Evolutionary conservation across 2,888 invertebrate genomes (phyloP), one percentile per base, ranked within the genome.

Genomic region (Drosophila anomelani): DNA sequence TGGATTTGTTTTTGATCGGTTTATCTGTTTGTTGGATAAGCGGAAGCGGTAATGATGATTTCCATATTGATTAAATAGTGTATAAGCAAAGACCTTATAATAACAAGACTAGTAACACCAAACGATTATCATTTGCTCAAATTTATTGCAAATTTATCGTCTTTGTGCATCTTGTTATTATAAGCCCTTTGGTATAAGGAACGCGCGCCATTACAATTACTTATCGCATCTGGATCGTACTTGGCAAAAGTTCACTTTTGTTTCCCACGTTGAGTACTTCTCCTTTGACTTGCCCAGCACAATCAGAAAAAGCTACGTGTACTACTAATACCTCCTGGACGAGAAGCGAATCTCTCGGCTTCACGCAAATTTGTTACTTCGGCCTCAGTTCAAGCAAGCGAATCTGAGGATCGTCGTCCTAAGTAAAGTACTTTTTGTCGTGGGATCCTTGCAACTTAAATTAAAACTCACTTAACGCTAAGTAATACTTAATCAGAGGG

Each of bases 401-500:
- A 32, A 62, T 29, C 68, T 38, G 46, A 32, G 44, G 44, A 66
- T 68, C 69, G 46, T 46, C 46, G n/a, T 29, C 17, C 70, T 53
- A 67, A 56, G 41, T 71, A 68, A 68, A 68, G 47, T 68, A 71
- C 51, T 10, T 53, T 62, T 44, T 73, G 23, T 70, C 58, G 53
- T 58, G 64, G 51, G 72, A 29, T 41, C 47, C 41, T 70, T 70
- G 61, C 47, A 78, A 72, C 87, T 88, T 84, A 88, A 75, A 54
- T 57, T 66, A 80, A 78, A 59, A 44, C 69, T 83, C 69, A 83
- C 79, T 73, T 81, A 78, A 78, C 63, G 72, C 91, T 90, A 90
- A 61, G 79, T 90, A 91, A 90, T 91, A 90, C 90, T 91, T 90
- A 91, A 88, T 79, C 80, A 90, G 85, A 89, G 73, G 84, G 82